phyloP scores from a whole-genome alignment of 2,888 invertebrate species.

The Tenthredo amoena region DNA sequence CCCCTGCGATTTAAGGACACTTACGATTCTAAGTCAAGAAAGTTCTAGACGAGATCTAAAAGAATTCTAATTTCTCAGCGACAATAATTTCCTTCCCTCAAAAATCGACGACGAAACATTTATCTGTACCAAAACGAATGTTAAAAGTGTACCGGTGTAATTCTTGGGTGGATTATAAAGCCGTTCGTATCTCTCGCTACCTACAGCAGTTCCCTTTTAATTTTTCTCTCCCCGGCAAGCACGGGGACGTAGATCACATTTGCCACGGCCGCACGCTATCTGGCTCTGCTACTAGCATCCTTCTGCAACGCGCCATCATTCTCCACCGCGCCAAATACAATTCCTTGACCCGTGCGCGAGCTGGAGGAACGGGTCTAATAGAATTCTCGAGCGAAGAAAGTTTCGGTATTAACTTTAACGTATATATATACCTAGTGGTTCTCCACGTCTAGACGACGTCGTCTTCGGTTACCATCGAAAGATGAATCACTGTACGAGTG shows the following conservation, averaged over 20 bases:
- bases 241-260: constrained; percentile 70
- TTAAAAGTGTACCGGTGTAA: neutral
- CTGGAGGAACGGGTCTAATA: neutral
- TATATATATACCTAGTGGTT: neutral
- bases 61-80: neutral
- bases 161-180: constrained; percentile 46
- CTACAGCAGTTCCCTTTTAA: constrained; percentile 56
- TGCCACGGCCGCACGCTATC: constrained; percentile 66
- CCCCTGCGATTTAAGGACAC: neutral
- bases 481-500: constrained; percentile 23
- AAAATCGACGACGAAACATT: neutral
- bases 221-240: constrained; percentile 52
- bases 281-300: constrained; percentile 64
- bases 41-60: neutral
- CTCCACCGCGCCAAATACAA: constrained; percentile 38
- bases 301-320: constrained; percentile 58
- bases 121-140: neutral
- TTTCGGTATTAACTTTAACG: neutral
- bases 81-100: neutral
- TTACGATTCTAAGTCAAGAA: too few relatives aligned
- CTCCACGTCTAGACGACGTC: constrained; percentile 34
- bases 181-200: constrained; percentile 65
- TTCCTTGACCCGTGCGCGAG: constrained; percentile 7
- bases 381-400: constrained; percentile 26
- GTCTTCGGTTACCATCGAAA: constrained; percentile 28